Evolutionary conservation across 2,797 vertebrate genomes (phyloP).

Genomic region (Cichlasoma orientale): DNA sequence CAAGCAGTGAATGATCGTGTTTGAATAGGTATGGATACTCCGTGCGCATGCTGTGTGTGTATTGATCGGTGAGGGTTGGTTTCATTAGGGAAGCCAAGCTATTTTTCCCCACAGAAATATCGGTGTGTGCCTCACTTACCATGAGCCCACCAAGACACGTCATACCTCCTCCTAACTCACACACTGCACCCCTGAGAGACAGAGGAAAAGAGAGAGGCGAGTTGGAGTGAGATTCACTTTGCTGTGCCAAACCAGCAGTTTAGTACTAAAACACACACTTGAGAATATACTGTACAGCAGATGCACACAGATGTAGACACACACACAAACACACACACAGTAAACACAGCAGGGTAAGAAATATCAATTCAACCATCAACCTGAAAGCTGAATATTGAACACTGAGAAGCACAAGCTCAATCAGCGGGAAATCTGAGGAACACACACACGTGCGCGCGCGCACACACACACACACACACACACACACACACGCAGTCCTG

Average conservation of each 20-base stretch:
- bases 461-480: neutral
- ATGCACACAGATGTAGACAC: conserved; percentile 6
- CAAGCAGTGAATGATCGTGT: conserved; percentile 16
- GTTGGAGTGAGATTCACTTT: conserved; percentile 74
- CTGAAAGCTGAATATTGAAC: conserved; percentile 74
- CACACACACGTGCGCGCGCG: conserved; percentile 40
- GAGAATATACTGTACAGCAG: conserved; percentile 20
- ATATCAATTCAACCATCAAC: conserved; percentile 77
- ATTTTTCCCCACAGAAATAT: conserved; percentile 18
- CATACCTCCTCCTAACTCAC: conserved; percentile 99
- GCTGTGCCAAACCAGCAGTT: conserved; percentile 52
- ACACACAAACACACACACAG: conserved; percentile 38
- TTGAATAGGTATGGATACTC: conserved; percentile 44
- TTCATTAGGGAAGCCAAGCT: conserved; percentile 49
- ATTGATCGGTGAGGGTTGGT: conserved; percentile 49
- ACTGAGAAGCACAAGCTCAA: conserved; percentile 74
- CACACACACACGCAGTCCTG: conserved; percentile 40
- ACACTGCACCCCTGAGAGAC: conserved; percentile 95
- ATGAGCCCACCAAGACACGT: conserved; percentile 99
- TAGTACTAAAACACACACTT: conserved; percentile 33
- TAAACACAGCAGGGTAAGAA: conserved; percentile 68
- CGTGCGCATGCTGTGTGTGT: conserved; percentile 44
- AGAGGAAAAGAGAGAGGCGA: conserved; percentile 44
- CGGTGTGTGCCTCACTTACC: conserved; percentile 85
- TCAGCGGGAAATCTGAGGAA: conserved; percentile 68